Evolutionary conservation across 2,797 vertebrate species (phyloP), one percentile per base, ranked within the genome.

Genomic region (Eulemur mongoz): DNA sequence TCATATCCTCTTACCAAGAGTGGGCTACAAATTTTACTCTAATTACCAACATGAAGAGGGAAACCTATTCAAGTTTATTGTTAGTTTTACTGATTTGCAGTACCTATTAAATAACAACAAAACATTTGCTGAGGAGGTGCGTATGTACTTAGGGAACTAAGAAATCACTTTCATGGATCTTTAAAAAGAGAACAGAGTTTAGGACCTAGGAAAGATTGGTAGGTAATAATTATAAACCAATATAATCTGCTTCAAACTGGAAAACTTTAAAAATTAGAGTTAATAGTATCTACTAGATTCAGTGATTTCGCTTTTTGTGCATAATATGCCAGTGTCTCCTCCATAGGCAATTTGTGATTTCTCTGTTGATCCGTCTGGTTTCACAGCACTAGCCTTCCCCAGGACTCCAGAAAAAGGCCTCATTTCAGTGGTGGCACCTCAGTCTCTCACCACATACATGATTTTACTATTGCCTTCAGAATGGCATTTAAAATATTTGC

Each of bases 81-180:
- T 90, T 48, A 67, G 10, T 57, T 82, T 92, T 67, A 72, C 76
- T 76, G 70, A 83, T 48, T 90, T 83, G n/a, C 20, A 32, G 52
- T 38, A 13, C 30, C 69, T 88, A 45, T 23, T 63, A 91, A 87
- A 93, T 89, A 38, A 84, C 85, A 90, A 90, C 52, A 45, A 82
- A 94, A 6, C 48, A 27, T 30, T 73, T 85, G 12, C 54, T 45
- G 18, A 90, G 22, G 57, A 89, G 12, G 10, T 81, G 4, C 35
- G 15, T 1, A 15, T 23, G 35, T 73, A 4, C 30, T 45, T 38
- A 43, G 0, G 18, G 23, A 54, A 82, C 32, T 69, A 67, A 78
- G 35, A 88, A 92, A 65, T 27, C 50, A 4, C 30, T 78, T 95
- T 89, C 23, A 10, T 25, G 7, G 13, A 5, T 75, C 54, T 95